Conservation (phyloP, 2,888 invertebrate species). For the Coremacera marginata region DNA sequence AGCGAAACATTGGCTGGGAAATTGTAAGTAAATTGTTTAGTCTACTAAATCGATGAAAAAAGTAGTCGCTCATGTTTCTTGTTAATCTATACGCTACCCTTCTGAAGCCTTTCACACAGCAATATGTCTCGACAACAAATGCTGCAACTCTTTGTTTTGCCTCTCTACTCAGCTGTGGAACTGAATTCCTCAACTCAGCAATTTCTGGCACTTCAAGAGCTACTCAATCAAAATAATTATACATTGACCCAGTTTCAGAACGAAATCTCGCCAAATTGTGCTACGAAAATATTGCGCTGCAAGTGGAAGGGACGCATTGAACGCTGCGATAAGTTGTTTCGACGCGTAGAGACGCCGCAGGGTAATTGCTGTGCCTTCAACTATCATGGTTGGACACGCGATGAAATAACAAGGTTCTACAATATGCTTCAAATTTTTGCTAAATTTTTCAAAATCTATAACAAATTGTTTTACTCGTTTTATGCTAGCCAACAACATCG, state of each 20-base stretch:
- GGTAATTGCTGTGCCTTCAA: slow-evolving; percentile 78
- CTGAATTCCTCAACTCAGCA: slow-evolving; percentile 41
- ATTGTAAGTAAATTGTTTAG: slow-evolving; percentile 65
- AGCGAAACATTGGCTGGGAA: slow-evolving; percentile 59
- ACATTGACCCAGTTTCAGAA: slow-evolving; percentile 52
- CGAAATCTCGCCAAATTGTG: slow-evolving; percentile 71
- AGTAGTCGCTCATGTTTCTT: neutral
- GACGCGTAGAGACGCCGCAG: slow-evolving; percentile 69
- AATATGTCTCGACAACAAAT: slow-evolving; percentile 34
- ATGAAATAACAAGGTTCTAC: neutral
- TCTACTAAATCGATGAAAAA: neutral
- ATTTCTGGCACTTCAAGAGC: slow-evolving; percentile 46
- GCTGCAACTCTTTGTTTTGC: slow-evolving; percentile 50
- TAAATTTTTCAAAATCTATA: too few species aligned
- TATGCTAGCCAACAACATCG: too few species aligned
- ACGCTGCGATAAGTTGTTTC: slow-evolving; percentile 72
- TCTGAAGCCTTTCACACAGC: neutral
- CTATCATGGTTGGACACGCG: slow-evolving; percentile 69
- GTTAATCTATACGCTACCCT: neutral
- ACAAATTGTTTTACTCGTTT: too few species aligned
- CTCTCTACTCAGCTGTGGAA: slow-evolving; percentile 48
- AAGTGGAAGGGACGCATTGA: slow-evolving; percentile 73
- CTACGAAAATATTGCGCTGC: slow-evolving; percentile 71
- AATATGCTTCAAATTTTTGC: neutral
- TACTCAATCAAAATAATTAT: slow-evolving; percentile 52